Percentiles rank a stretch among this genome's conserved stretches.
Conservation (phyloP, 2,888 invertebrate species). For the Keiferia lycopersicella region DNA sequence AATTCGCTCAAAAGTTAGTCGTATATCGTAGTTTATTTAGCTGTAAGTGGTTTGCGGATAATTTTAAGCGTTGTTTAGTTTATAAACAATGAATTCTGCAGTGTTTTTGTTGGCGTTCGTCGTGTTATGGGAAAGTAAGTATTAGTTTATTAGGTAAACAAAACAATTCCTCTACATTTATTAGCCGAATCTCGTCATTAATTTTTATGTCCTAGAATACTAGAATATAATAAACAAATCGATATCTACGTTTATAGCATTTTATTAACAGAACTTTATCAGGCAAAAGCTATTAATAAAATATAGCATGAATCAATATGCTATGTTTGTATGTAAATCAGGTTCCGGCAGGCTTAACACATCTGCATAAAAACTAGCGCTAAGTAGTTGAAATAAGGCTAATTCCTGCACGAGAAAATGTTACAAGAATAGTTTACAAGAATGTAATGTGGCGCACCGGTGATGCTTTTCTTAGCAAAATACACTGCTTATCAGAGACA, state of each 20-base stretch:
- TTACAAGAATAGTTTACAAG: slow-evolving; percentile 21
- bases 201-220: not conserved
- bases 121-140: slow-evolving; percentile 69
- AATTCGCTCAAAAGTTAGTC: slow-evolving; percentile 23
- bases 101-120: slow-evolving; percentile 57
- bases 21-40: slow-evolving; percentile 30
- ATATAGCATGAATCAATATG: not conserved
- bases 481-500: too few species aligned
- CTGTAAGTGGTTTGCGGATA: slow-evolving; percentile 37
- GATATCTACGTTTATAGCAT: not conserved
- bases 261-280: not conserved
- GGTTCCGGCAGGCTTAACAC: slow-evolving; percentile 24
- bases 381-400: slow-evolving; percentile 31
- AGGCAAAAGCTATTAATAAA: not conserved
- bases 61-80: slow-evolving; percentile 48
- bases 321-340: slow-evolving; percentile 27
- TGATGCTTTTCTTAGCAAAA: not conserved
- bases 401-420: slow-evolving; percentile 25
- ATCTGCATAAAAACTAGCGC: slow-evolving; percentile 27
- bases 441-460: not conserved
- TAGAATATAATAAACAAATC: too few species aligned
- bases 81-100: slow-evolving; percentile 60
- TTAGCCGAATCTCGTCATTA: not conserved
- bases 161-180: not conserved
- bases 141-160: slow-evolving; percentile 5